A percentile compares a stretch with the other conserved stretches of the same genome.
Conservation (phyloP, 2,113 vertebrate species). For the Jacana jacana region DNA sequence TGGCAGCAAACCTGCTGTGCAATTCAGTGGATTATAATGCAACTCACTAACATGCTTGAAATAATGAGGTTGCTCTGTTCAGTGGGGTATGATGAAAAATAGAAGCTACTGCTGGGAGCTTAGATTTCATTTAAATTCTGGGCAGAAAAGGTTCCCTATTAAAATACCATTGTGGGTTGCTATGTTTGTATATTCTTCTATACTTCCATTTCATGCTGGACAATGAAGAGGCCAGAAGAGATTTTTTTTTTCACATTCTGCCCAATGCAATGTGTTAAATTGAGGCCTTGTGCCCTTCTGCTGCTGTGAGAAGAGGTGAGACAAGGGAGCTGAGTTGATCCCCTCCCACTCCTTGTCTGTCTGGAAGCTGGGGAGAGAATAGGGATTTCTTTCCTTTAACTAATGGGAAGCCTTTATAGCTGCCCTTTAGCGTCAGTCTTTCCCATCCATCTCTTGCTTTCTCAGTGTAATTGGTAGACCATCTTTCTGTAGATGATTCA, state of each 20-base stretch:
- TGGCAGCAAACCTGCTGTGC: slow-evolving; percentile 33
- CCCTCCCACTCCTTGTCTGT: not conserved
- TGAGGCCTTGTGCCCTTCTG: not conserved
- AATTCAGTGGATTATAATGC: slow-evolving; percentile 26
- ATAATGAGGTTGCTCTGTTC: slow-evolving; percentile 51
- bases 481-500: not conserved
- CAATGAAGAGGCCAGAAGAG: not conserved
- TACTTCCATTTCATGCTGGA: not conserved
- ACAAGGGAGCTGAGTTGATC: not conserved
- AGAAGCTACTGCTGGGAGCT: slow-evolving; percentile 35
- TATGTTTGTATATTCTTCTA: not conserved
- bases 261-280: not conserved
- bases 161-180: not conserved
- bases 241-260: not conserved
- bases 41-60: not conserved
- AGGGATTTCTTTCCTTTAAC: not conserved
- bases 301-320: not conserved
- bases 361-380: not conserved
- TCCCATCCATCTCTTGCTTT: not conserved
- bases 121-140: slow-evolving; percentile 33
- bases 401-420: not conserved
- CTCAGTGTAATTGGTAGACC: not conserved
- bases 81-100: slow-evolving; percentile 19
- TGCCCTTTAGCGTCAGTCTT: not conserved
- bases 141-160: not conserved